Percentiles rank a stretch among this genome's conserved stretches.
Conservation (phyloP, 2,113 vertebrate species). For the Prolemur simus region DNA sequence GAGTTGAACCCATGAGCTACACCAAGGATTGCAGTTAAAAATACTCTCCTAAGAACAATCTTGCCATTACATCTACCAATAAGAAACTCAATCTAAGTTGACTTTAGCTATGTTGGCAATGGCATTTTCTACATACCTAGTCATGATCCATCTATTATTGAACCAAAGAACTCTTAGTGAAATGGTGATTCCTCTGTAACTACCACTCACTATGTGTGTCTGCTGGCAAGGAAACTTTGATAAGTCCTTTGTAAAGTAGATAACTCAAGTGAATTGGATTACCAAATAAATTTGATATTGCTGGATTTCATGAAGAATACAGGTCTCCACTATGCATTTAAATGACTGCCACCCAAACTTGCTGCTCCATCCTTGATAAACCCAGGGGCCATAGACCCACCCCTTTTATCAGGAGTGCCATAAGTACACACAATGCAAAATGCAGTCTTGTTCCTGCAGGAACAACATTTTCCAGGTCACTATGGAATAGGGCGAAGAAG, state of each 20-base stretch:
- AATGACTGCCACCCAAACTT: not conserved
- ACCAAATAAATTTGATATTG: not conserved
- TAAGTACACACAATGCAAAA: not conserved
- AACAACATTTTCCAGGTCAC: not conserved
- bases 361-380: not conserved
- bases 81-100: not conserved
- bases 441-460: not conserved
- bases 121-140: not conserved
- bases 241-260: not conserved
- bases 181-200: not conserved
- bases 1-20: not conserved
- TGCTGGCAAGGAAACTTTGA: not conserved
- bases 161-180: not conserved
- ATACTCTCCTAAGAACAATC: not conserved
- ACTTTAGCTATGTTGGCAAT: not conserved
- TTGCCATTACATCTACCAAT: not conserved
- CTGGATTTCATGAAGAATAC: not conserved
- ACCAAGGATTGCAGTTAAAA: not conserved
- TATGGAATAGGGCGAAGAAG: not conserved
- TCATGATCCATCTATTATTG: not conserved
- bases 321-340: not conserved
- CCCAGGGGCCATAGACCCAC: not conserved
- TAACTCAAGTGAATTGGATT: not conserved
- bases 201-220: not conserved
- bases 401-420: not conserved